A percentile compares a stretch with the other conserved stretches of the same genome.
phyloP scores from a whole-genome alignment of 2,113 vertebrate genomes.

The Lipophrys pholis region DNA sequence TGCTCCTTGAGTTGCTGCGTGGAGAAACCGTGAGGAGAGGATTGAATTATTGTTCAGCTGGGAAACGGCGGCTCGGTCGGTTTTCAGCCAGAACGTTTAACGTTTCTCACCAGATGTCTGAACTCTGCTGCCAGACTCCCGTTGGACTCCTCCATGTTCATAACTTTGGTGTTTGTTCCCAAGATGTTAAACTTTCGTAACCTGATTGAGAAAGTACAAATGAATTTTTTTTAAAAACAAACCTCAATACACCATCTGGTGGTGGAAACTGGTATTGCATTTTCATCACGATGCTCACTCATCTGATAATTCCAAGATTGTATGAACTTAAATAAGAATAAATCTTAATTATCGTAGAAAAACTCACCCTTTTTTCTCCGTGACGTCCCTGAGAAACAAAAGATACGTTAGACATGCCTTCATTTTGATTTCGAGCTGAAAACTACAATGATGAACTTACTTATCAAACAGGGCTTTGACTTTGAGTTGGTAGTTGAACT shows the following conservation, averaged over 20 bases:
- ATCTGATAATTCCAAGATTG: too few species aligned
- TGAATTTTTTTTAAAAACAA: background rate
- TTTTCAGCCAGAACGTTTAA: too few species aligned
- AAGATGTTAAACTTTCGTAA: slow-evolving; percentile 98
- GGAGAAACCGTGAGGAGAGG: too few species aligned
- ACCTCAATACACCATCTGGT: too few species aligned
- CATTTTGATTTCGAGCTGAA: background rate
- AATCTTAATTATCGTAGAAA: background rate
- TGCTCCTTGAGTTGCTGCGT: slow-evolving; percentile 97
- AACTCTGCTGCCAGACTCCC: slow-evolving; percentile 97
- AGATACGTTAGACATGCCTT: background rate
- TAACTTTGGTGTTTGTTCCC: slow-evolving; percentile 96
- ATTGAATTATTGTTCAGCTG: too few species aligned
- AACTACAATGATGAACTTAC: slow-evolving; percentile 77
- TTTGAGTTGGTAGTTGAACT: slow-evolving; percentile 96
- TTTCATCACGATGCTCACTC: too few species aligned
- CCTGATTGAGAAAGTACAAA: slow-evolving; percentile 67
- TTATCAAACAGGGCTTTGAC: slow-evolving; percentile 97
- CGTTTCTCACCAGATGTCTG: slow-evolving; percentile 89
- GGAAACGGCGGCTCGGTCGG: too few species aligned
- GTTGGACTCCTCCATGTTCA: slow-evolving; percentile 99
- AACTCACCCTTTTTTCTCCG: slow-evolving; percentile 94
- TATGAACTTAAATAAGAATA: too few species aligned
- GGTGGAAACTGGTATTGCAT: too few species aligned
- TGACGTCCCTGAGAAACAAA: slow-evolving; percentile 87